These are phyloP conservation scores for Drosophila austrosaltans DNA, from an alignment of 2,888 invertebrate genomes.

Conservation along the genomic window DNA sequence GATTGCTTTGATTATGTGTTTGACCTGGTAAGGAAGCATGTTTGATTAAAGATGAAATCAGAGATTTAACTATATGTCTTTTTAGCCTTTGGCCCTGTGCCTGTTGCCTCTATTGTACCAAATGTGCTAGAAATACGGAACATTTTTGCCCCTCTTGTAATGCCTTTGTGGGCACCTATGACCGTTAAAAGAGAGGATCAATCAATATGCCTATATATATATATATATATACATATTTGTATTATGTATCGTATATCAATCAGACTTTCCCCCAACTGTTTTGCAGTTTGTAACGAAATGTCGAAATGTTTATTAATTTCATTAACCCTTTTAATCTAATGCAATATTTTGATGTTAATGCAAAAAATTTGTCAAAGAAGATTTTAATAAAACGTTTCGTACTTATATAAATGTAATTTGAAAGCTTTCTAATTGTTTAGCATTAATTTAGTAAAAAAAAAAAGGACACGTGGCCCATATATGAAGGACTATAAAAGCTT, in stretches of 20 bases:
- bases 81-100: conserved; percentile 84
- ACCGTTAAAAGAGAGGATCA: conserved; percentile 56
- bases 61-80: background rate
- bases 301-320: background rate
- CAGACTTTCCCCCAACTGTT: conserved; percentile 10
- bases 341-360: conserved; percentile 33
- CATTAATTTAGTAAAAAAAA: background rate
- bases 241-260: too few species aligned
- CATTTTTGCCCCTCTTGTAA: conserved; percentile 86
- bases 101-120: conserved; percentile 85
- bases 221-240: too few species aligned
- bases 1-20: conserved; percentile 77
- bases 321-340: conserved; percentile 12
- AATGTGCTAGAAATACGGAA: conserved; percentile 84
- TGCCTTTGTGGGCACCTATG: conserved; percentile 84
- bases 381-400: background rate
- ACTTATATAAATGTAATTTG: background rate
- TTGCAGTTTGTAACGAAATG: conserved; percentile 12
- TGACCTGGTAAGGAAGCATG: conserved; percentile 67
- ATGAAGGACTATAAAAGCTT: background rate
- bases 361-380: conserved; percentile 18
- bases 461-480: background rate
- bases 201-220: background rate
- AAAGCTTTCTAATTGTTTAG: conserved; percentile 8
- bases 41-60: too few species aligned